phyloP scores from a whole-genome alignment of 2,888 invertebrate genomes.

The Coenonympha glycerion region DNA sequence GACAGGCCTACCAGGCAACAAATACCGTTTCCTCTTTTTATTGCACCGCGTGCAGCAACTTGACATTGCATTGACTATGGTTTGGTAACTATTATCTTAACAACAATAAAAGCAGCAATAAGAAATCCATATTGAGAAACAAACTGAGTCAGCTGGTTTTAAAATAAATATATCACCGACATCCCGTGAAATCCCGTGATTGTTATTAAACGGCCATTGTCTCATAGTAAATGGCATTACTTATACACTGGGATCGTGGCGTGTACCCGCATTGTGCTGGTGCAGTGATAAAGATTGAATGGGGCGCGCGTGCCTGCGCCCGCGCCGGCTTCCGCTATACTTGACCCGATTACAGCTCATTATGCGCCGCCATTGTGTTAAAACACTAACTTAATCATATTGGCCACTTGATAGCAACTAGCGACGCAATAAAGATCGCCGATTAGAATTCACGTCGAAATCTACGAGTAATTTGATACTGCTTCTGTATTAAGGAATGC shows the following conservation, averaged over 20 bases:
- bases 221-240: not conserved
- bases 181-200: conserved; percentile 24
- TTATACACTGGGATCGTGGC: conserved; percentile 24
- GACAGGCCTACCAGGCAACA: no score
- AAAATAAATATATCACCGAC: not conserved
- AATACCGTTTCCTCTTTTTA: no score
- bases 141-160: no score
- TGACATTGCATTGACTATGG: no score
- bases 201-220: conserved; percentile 28
- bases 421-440: not conserved
- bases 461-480: no score
- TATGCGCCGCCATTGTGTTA: conserved; percentile 29
- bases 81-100: no score
- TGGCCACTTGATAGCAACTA: not conserved
- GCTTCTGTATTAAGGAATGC: no score
- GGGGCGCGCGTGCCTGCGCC: conserved; percentile 52
- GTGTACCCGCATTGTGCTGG: conserved; percentile 28
- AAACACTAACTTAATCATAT: conserved; percentile 8
- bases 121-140: no score
- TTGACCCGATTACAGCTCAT: conserved; percentile 61
- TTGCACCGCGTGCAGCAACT: no score
- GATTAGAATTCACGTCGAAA: not conserved
- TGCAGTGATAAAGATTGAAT: conserved; percentile 54
- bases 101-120: no score
- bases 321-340: conserved; percentile 68